phyloP scores from a whole-genome alignment of 2,113 vertebrate genomes.

The Oreochromis aureus region DNA sequence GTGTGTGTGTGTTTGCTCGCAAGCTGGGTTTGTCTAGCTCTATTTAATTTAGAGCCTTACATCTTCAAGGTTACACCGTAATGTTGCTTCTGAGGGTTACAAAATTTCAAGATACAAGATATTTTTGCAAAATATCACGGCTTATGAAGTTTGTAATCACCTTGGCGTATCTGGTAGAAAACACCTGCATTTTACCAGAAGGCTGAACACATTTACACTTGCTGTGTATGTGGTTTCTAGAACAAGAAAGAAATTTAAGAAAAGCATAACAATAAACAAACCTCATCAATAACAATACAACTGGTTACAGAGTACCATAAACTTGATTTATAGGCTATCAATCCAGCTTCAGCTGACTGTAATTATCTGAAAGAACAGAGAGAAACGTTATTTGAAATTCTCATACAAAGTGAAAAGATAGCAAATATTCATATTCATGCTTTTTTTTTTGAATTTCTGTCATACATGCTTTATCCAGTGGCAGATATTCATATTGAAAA shows the following conservation, averaged over 20 bases:
- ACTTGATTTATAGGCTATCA: neutral
- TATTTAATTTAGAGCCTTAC: neutral
- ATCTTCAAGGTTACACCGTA: neutral
- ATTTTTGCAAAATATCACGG: neutral
- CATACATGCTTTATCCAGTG: neutral
- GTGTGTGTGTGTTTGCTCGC: neutral
- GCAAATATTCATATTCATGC: neutral
- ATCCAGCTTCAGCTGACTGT: neutral
- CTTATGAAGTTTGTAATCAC: neutral
- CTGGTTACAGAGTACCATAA: neutral
- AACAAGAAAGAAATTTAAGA: neutral
- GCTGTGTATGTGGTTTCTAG: neutral
- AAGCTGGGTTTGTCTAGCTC: neutral
- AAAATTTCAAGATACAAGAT: neutral
- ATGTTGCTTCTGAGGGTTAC: neutral
- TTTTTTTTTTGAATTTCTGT: rapidly evolving
- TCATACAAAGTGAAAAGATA: neutral
- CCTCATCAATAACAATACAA: neutral
- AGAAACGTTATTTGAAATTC: neutral
- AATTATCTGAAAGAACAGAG: neutral
- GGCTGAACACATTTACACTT: neutral
- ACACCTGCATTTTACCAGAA: neutral
- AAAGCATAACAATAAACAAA: neutral
- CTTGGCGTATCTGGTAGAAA: neutral
- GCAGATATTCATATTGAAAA: rapidly evolving